Percentiles rank a stretch among this genome's conserved stretches.
These are phyloP conservation scores for Condylura cristata DNA, from an alignment of 2,113 vertebrate species.

Conservation along the genomic window DNA sequence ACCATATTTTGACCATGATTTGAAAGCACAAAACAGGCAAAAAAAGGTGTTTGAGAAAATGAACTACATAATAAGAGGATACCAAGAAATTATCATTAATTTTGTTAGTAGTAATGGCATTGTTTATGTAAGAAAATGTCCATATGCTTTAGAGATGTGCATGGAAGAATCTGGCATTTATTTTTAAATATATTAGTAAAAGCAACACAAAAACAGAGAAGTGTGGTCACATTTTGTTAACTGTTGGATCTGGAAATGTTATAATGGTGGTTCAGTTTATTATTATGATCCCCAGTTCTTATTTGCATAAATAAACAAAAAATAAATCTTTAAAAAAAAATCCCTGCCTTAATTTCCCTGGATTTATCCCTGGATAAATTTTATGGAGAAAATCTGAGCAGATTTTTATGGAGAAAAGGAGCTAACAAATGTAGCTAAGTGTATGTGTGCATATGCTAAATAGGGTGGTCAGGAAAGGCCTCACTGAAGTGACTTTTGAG, in stretches of 20 bases:
- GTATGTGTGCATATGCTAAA: not conserved
- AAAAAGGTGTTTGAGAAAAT: constrained; percentile 39
- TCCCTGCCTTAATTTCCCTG: too few relatives aligned
- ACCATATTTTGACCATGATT: constrained; percentile 6
- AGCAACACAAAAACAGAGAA: constrained; percentile 13
- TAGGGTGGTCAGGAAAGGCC: not conserved
- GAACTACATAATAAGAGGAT: constrained; percentile 9
- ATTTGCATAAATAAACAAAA: too few relatives aligned
- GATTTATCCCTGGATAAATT: not conserved
- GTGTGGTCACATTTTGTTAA: not conserved
- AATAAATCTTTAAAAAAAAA: too few relatives aligned
- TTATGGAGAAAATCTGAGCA: not conserved
- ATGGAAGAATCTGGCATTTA: not conserved
- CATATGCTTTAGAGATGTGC: not conserved
- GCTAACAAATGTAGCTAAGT: not conserved
- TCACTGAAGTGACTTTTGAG: not conserved
- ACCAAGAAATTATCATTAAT: constrained; percentile 32
- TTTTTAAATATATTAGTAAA: constrained; percentile 44
- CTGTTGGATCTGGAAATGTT: not conserved
- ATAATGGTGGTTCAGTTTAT: not conserved
- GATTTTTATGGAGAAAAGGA: too few relatives aligned
- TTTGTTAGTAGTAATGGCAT: constrained; percentile 33
- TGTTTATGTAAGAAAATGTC: not conserved
- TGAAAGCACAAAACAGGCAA: constrained; percentile 10
- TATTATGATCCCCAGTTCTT: not conserved